A percentile compares a stretch with the other conserved stretches of the same genome.
Conservation (phyloP, 2,113 vertebrate species). For the Crotalus tigris region DNA sequence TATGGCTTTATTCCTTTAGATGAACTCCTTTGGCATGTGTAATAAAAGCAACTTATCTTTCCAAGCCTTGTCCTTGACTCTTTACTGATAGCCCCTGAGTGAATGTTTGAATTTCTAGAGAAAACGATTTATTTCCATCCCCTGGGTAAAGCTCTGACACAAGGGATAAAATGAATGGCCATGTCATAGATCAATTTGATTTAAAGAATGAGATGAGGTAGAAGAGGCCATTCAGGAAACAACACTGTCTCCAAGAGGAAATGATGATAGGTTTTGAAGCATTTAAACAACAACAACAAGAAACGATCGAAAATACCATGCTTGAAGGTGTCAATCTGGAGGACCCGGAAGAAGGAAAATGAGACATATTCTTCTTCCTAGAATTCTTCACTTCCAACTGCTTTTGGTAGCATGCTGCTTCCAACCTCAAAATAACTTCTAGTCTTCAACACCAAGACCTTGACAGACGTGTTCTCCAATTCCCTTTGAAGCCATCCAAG, state of each 20-base stretch:
- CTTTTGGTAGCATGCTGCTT: neutral
- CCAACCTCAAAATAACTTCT: neutral
- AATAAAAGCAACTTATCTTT: neutral
- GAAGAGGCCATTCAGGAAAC: neutral
- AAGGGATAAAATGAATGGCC: neutral
- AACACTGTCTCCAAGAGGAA: neutral
- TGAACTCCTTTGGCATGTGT: neutral
- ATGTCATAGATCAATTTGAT: neutral
- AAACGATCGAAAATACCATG: neutral
- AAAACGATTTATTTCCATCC: neutral
- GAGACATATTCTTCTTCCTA: neutral
- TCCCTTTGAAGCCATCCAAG: neutral
- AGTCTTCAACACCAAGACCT: neutral
- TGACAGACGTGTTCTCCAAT: neutral
- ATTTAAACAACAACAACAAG: too few species aligned
- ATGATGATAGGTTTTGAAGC: neutral
- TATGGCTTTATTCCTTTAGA: neutral
- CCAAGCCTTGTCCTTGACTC: neutral
- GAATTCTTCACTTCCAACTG: neutral
- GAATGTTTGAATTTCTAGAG: neutral
- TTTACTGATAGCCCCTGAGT: neutral
- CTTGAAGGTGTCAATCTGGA: neutral
- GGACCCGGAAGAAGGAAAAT: neutral
- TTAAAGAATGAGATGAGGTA: neutral
- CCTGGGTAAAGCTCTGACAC: neutral